These are phyloP conservation scores for Orius insidiosus DNA, from an alignment of 1,140 invertebrate genomes.

Conservation along the genomic window DNA sequence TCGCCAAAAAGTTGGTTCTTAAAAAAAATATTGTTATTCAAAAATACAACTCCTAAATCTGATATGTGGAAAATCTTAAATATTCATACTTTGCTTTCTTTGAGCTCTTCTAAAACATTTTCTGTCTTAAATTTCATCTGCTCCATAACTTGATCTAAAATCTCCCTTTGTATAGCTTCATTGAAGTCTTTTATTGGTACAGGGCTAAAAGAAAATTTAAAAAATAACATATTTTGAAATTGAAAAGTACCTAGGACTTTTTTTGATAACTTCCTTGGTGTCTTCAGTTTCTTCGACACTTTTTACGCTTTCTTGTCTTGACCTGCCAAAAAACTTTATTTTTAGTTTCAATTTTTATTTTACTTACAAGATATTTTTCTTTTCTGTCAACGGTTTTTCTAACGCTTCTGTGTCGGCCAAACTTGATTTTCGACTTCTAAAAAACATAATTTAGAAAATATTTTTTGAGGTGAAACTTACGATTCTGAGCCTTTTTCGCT, in stretches of 20 bases:
- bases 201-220: slow-evolving; percentile 37
- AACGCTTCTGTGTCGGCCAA: background rate
- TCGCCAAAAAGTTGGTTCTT: slow-evolving; percentile 11
- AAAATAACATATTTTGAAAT: background rate
- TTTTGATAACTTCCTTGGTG: too few species aligned
- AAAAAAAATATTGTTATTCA: slow-evolving; percentile 6
- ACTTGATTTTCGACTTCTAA: slow-evolving; percentile 5
- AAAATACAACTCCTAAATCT: too few species aligned
- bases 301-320: too few species aligned
- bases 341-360: too few species aligned
- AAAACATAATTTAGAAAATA: slow-evolving; percentile 3
- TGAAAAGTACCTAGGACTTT: too few species aligned
- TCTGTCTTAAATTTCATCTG: slow-evolving; percentile 10
- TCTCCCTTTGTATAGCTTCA: too few species aligned
- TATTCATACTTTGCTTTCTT: slow-evolving; percentile 4
- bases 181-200: slow-evolving; percentile 45
- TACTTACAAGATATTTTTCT: background rate
- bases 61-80: background rate
- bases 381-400: slow-evolving; percentile 4
- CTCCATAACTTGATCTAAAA: background rate
- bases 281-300: too few species aligned
- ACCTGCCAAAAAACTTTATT: too few species aligned
- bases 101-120: slow-evolving; percentile 4
- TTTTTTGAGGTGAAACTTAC: slow-evolving; percentile 5
- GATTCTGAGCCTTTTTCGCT: slow-evolving; percentile 1